These are phyloP conservation scores for Erethizon dorsatum DNA, from an alignment of 2,797 vertebrate species.

Conservation along the genomic window DNA sequence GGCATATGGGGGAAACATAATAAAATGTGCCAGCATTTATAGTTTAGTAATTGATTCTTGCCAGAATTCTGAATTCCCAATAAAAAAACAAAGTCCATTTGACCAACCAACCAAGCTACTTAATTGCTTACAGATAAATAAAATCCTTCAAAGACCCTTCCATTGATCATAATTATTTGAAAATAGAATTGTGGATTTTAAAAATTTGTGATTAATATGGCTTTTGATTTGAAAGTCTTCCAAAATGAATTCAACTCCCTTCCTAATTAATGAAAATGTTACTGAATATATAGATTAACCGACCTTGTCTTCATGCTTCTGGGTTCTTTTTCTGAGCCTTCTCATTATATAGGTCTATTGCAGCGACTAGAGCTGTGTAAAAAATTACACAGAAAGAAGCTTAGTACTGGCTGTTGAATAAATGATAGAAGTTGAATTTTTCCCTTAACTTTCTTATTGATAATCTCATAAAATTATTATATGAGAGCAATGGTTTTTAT, in stretches of 20 bases:
- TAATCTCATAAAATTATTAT: neutral
- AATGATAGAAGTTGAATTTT: neutral
- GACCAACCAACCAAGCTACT: neutral
- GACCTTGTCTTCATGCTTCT: neutral
- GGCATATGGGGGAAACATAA: neutral
- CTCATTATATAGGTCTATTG: neutral
- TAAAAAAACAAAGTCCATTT: slow-evolving; percentile 9
- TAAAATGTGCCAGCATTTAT: neutral
- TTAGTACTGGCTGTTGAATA: neutral
- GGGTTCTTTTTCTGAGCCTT: neutral
- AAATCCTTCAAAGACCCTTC: neutral
- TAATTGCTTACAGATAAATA: neutral
- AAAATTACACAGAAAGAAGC: neutral
- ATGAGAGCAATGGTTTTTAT: neutral
- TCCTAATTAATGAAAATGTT: slow-evolving; percentile 1
- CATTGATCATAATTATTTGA: slow-evolving; percentile 10
- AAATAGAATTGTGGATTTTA: neutral
- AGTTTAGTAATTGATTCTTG: neutral
- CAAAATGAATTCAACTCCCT: slow-evolving; percentile 8
- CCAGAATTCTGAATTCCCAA: slow-evolving; percentile 7
- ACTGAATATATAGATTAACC: neutral
- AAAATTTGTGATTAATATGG: neutral
- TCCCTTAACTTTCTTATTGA: slow-evolving; percentile 6
- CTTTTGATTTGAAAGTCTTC: slow-evolving; percentile 38
- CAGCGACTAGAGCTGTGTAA: neutral